Evolutionary conservation across 2,113 vertebrate species (phyloP).

Genomic region (Nansenia antarctica): DNA sequence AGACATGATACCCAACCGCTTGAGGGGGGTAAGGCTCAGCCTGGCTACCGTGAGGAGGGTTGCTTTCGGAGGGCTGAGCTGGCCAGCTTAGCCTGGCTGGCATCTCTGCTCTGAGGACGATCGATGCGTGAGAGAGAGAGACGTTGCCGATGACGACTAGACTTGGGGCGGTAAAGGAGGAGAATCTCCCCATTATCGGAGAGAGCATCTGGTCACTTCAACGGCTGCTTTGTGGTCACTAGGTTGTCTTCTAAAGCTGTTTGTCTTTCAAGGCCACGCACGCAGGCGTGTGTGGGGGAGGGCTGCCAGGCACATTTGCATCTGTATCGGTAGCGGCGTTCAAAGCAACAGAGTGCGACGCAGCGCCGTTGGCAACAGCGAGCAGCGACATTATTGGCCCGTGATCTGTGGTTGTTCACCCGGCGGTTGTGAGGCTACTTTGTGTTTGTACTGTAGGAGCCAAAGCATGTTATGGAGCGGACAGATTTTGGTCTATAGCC

Average conservation of each 20-base stretch:
- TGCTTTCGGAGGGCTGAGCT: not conserved
- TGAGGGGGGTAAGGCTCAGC: not conserved
- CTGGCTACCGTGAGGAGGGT: not conserved
- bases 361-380: not conserved
- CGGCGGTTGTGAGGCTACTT: constrained; percentile 7
- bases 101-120: not conserved
- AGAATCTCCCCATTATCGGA: not conserved
- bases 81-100: not conserved
- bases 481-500: not conserved
- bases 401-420: not conserved
- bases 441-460: not conserved
- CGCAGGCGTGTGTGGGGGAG: not conserved
- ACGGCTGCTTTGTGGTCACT: not conserved
- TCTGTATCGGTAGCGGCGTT: constrained; percentile 8
- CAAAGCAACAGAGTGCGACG: not conserved
- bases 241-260: constrained; percentile 13
- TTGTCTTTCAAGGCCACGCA: constrained; percentile 3
- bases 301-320: constrained; percentile 15
- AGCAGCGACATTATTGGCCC: not conserved
- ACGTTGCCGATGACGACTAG: not conserved
- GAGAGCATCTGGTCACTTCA: not conserved
- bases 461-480: not conserved
- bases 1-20: not conserved
- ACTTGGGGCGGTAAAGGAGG: too few species aligned
- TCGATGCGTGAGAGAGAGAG: not conserved